A percentile compares a stretch with the other conserved stretches of the same genome.
These are phyloP conservation scores for Trilocha varians DNA, from an alignment of 2,888 invertebrate species.

Conservation along the genomic window DNA sequence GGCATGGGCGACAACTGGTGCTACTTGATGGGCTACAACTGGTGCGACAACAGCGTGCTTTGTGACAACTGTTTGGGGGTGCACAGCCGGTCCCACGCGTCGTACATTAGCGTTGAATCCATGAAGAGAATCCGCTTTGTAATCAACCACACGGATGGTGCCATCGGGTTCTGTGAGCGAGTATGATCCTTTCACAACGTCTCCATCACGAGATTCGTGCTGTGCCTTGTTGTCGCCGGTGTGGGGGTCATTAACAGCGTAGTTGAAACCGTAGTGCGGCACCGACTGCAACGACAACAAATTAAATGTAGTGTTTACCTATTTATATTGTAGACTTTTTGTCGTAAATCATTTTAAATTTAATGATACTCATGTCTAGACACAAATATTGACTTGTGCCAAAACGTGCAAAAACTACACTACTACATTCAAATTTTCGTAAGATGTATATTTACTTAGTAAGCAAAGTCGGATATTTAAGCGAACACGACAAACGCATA, in stretches of 20 bases:
- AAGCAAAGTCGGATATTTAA: too few relatives aligned
- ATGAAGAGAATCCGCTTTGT: conserved; percentile 47
- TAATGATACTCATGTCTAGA: too few relatives aligned
- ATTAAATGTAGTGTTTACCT: too few relatives aligned
- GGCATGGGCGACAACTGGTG: conserved; percentile 1
- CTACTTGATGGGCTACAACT: conserved; percentile 6
- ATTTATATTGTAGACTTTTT: too few relatives aligned
- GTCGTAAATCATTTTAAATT: too few relatives aligned
- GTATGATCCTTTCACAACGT: conserved; percentile 59
- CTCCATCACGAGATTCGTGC: conserved; percentile 55
- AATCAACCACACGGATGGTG: conserved; percentile 56
- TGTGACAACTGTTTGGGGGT: conserved; percentile 34
- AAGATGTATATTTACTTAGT: too few relatives aligned
- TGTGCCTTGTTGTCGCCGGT: conserved; percentile 66
- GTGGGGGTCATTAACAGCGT: conserved; percentile 59
- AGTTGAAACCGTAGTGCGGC: conserved; percentile 63
- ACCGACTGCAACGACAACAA: conserved; percentile 31
- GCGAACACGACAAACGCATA: too few relatives aligned
- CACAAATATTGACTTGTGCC: too few relatives aligned
- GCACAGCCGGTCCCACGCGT: conserved; percentile 46
- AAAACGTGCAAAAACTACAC: too few relatives aligned
- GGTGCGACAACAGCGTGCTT: conserved; percentile 18
- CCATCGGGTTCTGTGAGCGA: conserved; percentile 62
- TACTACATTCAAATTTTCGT: too few relatives aligned
- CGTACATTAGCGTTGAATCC: conserved; percentile 67